Evolutionary conservation across 2,113 vertebrate genomes (phyloP).

Genomic region (Geococcyx californianus): DNA sequence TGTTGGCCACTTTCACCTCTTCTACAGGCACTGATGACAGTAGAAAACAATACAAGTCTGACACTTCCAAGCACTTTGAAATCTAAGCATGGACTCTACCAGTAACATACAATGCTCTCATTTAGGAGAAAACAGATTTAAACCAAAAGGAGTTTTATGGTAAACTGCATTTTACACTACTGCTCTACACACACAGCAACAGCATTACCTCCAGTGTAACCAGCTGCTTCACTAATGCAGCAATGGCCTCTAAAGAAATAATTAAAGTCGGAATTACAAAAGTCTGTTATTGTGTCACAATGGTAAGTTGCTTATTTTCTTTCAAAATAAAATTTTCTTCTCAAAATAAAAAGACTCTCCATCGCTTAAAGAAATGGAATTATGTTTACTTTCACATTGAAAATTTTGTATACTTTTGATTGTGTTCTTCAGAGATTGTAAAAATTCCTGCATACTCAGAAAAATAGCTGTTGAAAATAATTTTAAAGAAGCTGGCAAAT

Average conservation of each 20-base stretch:
- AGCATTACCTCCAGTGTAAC: background rate
- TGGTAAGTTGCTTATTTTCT: conserved; percentile 41
- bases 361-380: background rate
- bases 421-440: background rate
- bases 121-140: conserved; percentile 26
- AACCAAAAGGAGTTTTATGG: background rate
- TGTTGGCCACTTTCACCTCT: conserved; percentile 20
- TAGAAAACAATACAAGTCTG: conserved; percentile 49
- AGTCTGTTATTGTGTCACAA: conserved; percentile 21
- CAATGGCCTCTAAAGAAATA: conserved; percentile 19
- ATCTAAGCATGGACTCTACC: conserved; percentile 38
- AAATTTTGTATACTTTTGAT: background rate
- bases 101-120: background rate
- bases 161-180: conserved; percentile 30
- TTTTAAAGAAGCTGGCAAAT: background rate
- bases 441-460: background rate
- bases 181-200: background rate
- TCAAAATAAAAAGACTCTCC: conserved; percentile 30
- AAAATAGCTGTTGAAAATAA: background rate
- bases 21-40: conserved; percentile 37
- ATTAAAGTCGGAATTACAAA: conserved; percentile 27
- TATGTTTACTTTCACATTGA: background rate
- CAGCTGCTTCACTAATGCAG: conserved; percentile 30
- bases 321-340: conserved; percentile 28
- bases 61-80: conserved; percentile 6